A percentile compares a stretch with the other conserved stretches of the same genome.
phyloP scores from a whole-genome alignment of 2,113 vertebrate species.

The Pteronura brasiliensis region DNA sequence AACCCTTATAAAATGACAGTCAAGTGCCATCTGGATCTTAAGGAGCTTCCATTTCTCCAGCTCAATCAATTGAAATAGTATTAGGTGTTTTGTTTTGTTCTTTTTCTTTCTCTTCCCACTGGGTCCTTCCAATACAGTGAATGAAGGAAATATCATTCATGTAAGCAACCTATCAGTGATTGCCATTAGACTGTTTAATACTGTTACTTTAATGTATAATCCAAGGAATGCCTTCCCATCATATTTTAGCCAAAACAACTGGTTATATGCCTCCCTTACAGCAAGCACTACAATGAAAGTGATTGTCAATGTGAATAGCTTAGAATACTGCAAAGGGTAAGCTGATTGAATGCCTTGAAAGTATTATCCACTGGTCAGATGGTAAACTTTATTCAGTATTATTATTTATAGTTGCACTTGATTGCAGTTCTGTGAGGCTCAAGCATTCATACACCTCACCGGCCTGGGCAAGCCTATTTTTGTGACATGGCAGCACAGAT shows the following conservation, averaged over 20 bases:
- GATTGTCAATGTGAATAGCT: conserved; percentile 86
- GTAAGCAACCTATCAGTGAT: conserved; percentile 87
- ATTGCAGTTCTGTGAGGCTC: conserved; percentile 89
- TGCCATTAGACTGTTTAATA: conserved; percentile 89
- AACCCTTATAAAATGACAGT: conserved; percentile 93
- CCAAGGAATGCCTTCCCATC: conserved; percentile 87
- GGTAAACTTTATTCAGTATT: conserved; percentile 87
- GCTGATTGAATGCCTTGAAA: conserved; percentile 88
- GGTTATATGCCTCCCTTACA: conserved; percentile 83
- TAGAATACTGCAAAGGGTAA: conserved; percentile 85
- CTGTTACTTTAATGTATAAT: conserved; percentile 85
- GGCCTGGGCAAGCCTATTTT: conserved; percentile 89
- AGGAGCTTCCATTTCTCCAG: conserved; percentile 91
- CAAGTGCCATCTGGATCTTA: conserved; percentile 92
- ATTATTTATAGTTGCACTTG: conserved; percentile 90
- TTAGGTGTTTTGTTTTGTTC: conserved; percentile 76
- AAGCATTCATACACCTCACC: conserved; percentile 90
- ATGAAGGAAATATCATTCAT: conserved; percentile 91
- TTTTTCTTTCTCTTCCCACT: conserved; percentile 74
- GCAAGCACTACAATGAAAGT: conserved; percentile 84
- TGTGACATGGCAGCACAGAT: conserved; percentile 88
- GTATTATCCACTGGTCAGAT: conserved; percentile 86
- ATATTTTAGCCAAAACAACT: conserved; percentile 87
- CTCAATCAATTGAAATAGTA: conserved; percentile 91
- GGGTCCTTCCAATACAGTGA: conserved; percentile 79